Evolutionary conservation across 2,888 invertebrate genomes (phyloP).

Genomic region (Morpho helenor): DNA sequence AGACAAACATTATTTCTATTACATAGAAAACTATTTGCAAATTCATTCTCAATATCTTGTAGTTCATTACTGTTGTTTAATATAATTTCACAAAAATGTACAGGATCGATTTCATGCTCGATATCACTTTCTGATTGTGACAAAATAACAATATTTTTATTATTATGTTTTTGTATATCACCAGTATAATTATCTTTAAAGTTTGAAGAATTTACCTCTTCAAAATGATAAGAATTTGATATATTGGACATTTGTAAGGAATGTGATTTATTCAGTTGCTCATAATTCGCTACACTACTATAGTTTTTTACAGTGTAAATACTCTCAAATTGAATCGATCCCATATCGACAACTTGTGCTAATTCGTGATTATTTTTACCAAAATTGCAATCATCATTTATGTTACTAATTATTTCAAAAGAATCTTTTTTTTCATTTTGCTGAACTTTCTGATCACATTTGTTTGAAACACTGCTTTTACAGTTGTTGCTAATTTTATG

Average conservation of each 20-base stretch:
- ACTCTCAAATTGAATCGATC: slow-evolving; percentile 9
- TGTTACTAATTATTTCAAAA: background rate
- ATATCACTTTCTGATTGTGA: slow-evolving; percentile 4
- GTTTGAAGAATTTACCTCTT: background rate
- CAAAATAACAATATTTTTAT: background rate
- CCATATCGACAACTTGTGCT: background rate
- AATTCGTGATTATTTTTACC: no score
- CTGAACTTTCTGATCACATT: background rate
- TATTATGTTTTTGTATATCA: background rate
- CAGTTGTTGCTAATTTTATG: background rate
- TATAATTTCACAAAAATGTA: slow-evolving; percentile 22
- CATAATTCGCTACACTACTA: background rate
- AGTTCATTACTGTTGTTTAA: slow-evolving; percentile 18
- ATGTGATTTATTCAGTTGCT: slow-evolving; percentile 11
- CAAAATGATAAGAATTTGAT: background rate
- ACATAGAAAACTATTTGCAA: slow-evolving; percentile 13
- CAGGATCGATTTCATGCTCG: slow-evolving; percentile 8
- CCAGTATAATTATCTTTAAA: background rate
- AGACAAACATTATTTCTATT: background rate
- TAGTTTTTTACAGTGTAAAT: slow-evolving; percentile 15
- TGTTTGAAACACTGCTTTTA: background rate
- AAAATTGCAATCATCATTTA: background rate
- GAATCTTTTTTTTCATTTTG: no score
- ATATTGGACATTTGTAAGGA: slow-evolving; percentile 4
- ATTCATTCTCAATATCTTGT: slow-evolving; percentile 12